phyloP scores from a whole-genome alignment of 2,797 vertebrate genomes.

The Toxotes lorentzi region DNA sequence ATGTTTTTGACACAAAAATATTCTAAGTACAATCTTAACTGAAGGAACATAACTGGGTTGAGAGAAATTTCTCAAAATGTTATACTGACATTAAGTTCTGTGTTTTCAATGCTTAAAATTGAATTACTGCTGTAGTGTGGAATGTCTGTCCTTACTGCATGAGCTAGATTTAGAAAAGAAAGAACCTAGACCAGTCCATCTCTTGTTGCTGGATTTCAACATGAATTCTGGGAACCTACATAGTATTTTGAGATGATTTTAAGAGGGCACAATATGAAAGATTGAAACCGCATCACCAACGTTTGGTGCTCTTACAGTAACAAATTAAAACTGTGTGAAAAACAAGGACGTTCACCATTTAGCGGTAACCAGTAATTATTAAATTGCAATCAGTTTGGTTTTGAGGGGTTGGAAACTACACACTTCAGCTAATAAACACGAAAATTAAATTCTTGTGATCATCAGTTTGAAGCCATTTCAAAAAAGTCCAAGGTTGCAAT shows the following conservation, averaged over 20 bases:
- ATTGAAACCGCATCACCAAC: background rate
- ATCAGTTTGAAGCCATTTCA: background rate
- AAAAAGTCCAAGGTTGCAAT: background rate
- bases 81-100: background rate
- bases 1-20: constrained; percentile 14
- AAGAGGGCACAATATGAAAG: background rate
- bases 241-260: background rate
- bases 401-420: background rate
- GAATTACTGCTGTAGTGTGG: background rate
- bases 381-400: constrained; percentile 1
- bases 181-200: background rate
- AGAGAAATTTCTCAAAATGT: background rate
- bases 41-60: background rate
- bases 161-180: background rate
- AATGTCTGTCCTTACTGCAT: background rate
- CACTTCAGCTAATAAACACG: background rate
- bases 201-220: background rate
- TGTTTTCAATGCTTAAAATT: background rate
- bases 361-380: background rate
- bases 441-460: background rate
- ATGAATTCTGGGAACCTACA: background rate
- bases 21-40: background rate
- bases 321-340: background rate
- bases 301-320: background rate
- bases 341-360: background rate